Conservation (phyloP, 1,140 invertebrate genomes). For the Hycleus cichorii region DNA sequence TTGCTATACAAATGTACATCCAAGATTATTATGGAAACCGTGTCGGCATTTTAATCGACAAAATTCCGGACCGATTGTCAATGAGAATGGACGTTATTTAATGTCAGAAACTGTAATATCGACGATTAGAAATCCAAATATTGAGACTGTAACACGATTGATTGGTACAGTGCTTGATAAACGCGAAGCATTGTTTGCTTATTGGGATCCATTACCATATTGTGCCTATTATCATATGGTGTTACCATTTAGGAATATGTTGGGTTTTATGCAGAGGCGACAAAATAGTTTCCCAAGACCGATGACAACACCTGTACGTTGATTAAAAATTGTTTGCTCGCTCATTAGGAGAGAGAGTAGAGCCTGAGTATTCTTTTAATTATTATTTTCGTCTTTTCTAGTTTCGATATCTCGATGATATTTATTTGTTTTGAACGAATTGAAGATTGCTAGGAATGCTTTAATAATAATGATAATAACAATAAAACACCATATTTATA, state of each 20-base stretch:
- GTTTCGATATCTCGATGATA: too few species aligned
- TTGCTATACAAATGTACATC: conserved; percentile 61
- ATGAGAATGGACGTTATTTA: conserved; percentile 44
- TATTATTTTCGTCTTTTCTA: too few species aligned
- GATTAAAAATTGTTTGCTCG: not conserved
- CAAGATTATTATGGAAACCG: conserved; percentile 54
- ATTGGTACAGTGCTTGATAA: conserved; percentile 62
- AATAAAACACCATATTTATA: too few species aligned
- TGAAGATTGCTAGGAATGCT: too few species aligned
- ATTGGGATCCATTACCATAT: conserved; percentile 76
- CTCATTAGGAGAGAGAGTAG: conserved; percentile 32
- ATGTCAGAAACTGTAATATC: conserved; percentile 47
- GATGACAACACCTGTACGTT: conserved; percentile 34
- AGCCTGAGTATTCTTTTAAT: conserved; percentile 23
- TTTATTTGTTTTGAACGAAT: too few species aligned
- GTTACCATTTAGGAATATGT: conserved; percentile 56
- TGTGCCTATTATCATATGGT: conserved; percentile 76
- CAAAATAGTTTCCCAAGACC: conserved; percentile 35
- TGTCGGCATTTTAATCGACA: conserved; percentile 53
- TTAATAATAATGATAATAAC: too few species aligned
- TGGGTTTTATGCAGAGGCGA: conserved; percentile 42
- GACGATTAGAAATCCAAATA: conserved; percentile 41
- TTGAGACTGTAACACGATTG: conserved; percentile 49
- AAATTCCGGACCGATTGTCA: conserved; percentile 45
- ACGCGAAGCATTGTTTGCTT: conserved; percentile 66